Evolutionary conservation across 2,113 vertebrate genomes (phyloP), one percentile per base, ranked within the genome.

Genomic region (Paralichthys olivaceus): DNA sequence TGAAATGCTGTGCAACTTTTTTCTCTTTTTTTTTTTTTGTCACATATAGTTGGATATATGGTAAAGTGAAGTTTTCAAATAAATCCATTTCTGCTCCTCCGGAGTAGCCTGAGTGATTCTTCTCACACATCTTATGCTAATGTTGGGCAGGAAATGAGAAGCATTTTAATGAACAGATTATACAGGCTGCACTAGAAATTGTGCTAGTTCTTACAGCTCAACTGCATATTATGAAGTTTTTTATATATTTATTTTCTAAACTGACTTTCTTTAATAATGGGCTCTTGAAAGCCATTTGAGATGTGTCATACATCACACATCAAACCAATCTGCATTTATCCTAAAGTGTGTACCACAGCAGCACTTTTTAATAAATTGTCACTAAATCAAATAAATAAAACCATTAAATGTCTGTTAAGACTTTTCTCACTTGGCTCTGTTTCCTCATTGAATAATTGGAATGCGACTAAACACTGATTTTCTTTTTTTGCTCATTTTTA

Each of bases 151-250:
- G 17, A 14, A 22, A 61, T 22, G 32, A 22, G 34, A 40, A 40
- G 59, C 59, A 40, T 62, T 62, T 40, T 40, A 40, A 60, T 60
- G 20, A 60, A 15, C 11, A 15, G n/a, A 61, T 61, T 13, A 61
- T 23, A 22, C 4, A 6, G 34, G 6, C 32, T 6, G 0, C n/a
- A 40, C n/a, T 14, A 43, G 34, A 43, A 14, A 7, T 3, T 40
- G 20, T 34, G 19, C 20, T 11, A n/a, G 11, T 34, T 34, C 37
- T 61, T 40, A 22, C 59, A 40, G 4, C 59, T 14, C 13, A 7
- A 23, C 32, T 15, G 1, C 11, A 61, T 59, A 59, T 34, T n/a
- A 5, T 15, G 43, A 45, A 13, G 2, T 40, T 61, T 22, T 7
- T 40, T 4, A 7, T 62, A 13, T 62, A 8, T 22, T 40, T 40